Conservation (phyloP, 2,888 invertebrate genomes). For the Mesochorus sp. region DNA sequence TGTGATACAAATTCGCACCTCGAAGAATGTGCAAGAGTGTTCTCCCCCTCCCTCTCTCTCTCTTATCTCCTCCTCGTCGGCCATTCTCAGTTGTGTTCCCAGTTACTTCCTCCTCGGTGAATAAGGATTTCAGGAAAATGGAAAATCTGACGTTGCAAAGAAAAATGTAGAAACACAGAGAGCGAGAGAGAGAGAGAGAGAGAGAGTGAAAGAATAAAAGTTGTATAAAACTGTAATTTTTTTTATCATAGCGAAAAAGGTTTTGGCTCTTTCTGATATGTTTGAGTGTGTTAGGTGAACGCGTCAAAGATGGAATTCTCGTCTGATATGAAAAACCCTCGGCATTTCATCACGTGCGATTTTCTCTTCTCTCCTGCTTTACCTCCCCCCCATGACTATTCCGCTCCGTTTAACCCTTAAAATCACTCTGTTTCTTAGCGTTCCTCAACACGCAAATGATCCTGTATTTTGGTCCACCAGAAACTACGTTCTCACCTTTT, state of each 20-base stretch:
- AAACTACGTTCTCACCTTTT: too few relatives aligned
- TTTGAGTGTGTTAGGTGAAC: conserved; percentile 11
- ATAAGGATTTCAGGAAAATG: conserved; percentile 58
- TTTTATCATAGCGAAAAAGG: background rate
- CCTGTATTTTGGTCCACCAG: too few relatives aligned
- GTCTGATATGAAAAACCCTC: background rate
- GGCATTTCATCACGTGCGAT: conserved; percentile 12
- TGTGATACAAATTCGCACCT: conserved; percentile 45
- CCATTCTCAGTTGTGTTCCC: conserved; percentile 64
- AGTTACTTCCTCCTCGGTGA: conserved; percentile 65
- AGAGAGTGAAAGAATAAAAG: conserved; percentile 20
- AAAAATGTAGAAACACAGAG: background rate
- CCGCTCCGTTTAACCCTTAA: conserved; percentile 38
- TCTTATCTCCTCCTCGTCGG: conserved; percentile 36
- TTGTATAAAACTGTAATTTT: conserved; percentile 19
- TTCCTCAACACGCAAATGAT: background rate
- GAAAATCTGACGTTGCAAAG: conserved; percentile 55
- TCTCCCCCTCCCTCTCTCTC: conserved; percentile 12
- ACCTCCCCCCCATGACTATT: background rate
- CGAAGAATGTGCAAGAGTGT: conserved; percentile 36
- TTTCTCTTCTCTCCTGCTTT: too few relatives aligned
- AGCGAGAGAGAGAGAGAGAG: background rate
- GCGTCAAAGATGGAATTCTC: conserved; percentile 30
- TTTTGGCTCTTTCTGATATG: conserved; percentile 13
- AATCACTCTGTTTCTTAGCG: conserved; percentile 13